Evolutionary conservation across 2,888 invertebrate genomes (phyloP).

Genomic region (Caenorhabditis sp.): DNA sequence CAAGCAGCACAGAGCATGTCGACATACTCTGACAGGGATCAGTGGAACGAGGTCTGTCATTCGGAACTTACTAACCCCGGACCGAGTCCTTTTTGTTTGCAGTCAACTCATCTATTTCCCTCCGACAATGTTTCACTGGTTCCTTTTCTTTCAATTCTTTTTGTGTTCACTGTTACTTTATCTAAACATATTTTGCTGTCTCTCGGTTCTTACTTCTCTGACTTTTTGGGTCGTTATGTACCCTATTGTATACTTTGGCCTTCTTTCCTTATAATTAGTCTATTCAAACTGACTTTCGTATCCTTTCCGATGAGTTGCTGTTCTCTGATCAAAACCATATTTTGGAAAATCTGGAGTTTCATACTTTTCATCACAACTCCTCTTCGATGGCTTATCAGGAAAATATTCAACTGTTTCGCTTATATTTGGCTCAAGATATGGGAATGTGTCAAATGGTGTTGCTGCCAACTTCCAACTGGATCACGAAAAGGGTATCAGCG

Average conservation of each 20-base stretch:
- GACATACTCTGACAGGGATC: background rate
- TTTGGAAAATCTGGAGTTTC: background rate
- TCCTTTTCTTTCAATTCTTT: background rate
- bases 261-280: background rate
- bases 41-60: background rate
- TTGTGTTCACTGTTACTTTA: background rate
- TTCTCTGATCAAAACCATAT: background rate
- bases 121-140: background rate
- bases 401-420: no score
- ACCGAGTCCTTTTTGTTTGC: background rate
- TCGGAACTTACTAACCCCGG: background rate
- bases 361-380: background rate
- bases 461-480: background rate
- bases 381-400: background rate
- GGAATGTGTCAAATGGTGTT: background rate
- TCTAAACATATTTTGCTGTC: background rate
- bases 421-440: background rate
- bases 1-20: background rate
- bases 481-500: background rate
- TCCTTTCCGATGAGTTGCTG: background rate
- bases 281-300: background rate
- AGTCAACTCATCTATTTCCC: background rate
- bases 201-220: background rate
- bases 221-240: background rate
- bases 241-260: background rate